Base-by-base conservation (phyloP, 2,888 invertebrate species). In the Ditula angustiorana region DNA sequence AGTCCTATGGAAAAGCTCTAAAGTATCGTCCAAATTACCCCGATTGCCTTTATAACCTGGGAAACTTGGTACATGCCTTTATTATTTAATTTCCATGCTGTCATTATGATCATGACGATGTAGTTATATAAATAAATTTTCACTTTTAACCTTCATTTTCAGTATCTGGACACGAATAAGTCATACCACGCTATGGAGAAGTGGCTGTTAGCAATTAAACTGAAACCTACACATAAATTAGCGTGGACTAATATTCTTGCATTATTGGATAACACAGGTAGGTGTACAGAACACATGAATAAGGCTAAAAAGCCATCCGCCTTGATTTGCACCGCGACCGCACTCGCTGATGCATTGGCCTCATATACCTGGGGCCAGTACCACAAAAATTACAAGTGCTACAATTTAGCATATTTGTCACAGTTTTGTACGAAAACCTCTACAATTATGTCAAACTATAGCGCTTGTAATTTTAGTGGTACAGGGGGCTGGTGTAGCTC, bases 241-340 rank as follows among this genome's bases (percentile, higher is more conserved):
- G 97, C 99, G 0, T 99, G 99, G 99, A 97, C 96, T 49, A 99
- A 99, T 81, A 95, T 97, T 78, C 92, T 99, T 56, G 96, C 98
- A 5, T 94, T 98, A 74, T 87, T 97, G 64, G 98, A 98, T 81
- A 96, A 96, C 72, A 93, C 95, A 69, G 96, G 96, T 90, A 74
- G 67, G 68, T 46, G 60, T 19, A 41, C n/a, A n/a, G n/a, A n/a
- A n/a, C n/a, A n/a, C n/a, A n/a, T n/a, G n/a, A n/a, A n/a, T n/a
- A n/a, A n/a, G n/a, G n/a, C n/a, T n/a, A n/a, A n/a, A n/a, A n/a
- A n/a, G n/a, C n/a, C n/a, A n/a, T n/a, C n/a, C n/a, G n/a, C n/a
- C n/a, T n/a, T n/a, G n/a, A n/a, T n/a, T n/a, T n/a, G n/a, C n/a
- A n/a, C n/a, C n/a, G n/a, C n/a, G n/a, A n/a, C n/a, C n/a, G n/a